phyloP scores from a whole-genome alignment of 2,888 invertebrate genomes.

The Sarcophaga variegata region DNA sequence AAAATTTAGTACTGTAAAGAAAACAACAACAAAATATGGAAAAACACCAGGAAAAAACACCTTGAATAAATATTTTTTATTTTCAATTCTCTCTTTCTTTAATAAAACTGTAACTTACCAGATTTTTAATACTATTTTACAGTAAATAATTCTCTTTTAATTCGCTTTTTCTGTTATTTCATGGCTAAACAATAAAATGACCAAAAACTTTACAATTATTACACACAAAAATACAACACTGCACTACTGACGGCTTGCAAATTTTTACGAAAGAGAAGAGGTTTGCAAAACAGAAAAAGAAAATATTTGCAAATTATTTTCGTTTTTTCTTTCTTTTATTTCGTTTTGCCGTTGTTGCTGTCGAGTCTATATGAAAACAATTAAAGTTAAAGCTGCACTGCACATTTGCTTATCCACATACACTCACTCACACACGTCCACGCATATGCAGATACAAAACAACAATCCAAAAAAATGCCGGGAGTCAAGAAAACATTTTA shows the following conservation, averaged over 20 bases:
- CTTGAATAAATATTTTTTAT: too few relatives aligned
- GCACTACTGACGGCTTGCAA: not conserved
- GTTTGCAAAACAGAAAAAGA: not conserved
- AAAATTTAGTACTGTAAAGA: constrained; percentile 11
- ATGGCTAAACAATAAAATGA: not conserved
- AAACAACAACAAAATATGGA: not conserved
- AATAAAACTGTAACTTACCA: not conserved
- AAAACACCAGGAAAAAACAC: not conserved
- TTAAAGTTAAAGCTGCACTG: constrained; percentile 26
- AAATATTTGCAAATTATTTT: constrained; percentile 27
- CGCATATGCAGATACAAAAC: not conserved
- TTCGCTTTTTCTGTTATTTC: not conserved
- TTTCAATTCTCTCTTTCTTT: too few relatives aligned
- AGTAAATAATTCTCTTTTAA: not conserved
- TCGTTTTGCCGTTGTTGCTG: not conserved
- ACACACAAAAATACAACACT: constrained; percentile 35
- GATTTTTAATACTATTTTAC: not conserved
- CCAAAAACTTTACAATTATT: not conserved
- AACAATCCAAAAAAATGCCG: constrained; percentile 57
- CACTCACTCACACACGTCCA: not conserved
- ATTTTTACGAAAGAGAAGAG: not conserved
- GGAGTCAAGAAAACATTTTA: constrained; percentile 42
- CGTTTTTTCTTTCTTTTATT: not conserved
- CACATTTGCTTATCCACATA: not conserved
- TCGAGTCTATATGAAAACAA: constrained; percentile 33